Base-by-base conservation (phyloP, 2,797 vertebrate species). In the Ctenochaetus hawaiiensis region DNA sequence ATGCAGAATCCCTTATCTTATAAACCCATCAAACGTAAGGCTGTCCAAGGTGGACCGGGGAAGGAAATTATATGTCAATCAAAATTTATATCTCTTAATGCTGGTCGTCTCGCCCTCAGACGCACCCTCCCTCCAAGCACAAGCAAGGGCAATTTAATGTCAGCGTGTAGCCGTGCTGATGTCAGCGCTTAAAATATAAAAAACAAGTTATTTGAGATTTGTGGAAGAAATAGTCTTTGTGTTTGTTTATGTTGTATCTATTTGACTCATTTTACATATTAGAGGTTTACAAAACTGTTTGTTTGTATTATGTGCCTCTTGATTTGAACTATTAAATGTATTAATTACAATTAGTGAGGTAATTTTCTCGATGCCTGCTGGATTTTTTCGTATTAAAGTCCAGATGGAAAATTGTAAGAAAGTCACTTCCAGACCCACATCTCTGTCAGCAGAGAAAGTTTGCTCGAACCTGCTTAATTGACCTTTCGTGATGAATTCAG, bases 11-110 rank as follows among this genome's bases (percentile, higher is more conserved):
- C 88, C 87, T 89, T 93, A 94, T 94, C 94, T 87, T 85, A 89
- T 90, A 89, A 91, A 92, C 83, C 87, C 89, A 92, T 93, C 91
- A 92, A 90, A 91, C 79, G 77, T 76, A 54, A 83, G 86, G 86
- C 89, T 90, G 93, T 90, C 92, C 87, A 67, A 89, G 90, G 87
- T 85, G 85, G 87, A 88, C 90, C 1, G 66, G 73, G 47, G 75
- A 82, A 91, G 92, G 89, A 94, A 95, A 94, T 94, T 88, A 92
- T 91, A 77, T 93, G 94, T 93, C 94, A 93, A 84, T 94, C 94
- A 95, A 93, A 93, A 87, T 86, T 76, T 84, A 88, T 92, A 93
- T 94, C 92, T 85, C 86, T 87, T 93, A 89, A 92, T 91, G 87
- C 86, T 61, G 75, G 65, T 61, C 20, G 74, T 77, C 81, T 91